phyloP scores from a whole-genome alignment of 2,113 vertebrate species.

The Lynx canadensis region DNA sequence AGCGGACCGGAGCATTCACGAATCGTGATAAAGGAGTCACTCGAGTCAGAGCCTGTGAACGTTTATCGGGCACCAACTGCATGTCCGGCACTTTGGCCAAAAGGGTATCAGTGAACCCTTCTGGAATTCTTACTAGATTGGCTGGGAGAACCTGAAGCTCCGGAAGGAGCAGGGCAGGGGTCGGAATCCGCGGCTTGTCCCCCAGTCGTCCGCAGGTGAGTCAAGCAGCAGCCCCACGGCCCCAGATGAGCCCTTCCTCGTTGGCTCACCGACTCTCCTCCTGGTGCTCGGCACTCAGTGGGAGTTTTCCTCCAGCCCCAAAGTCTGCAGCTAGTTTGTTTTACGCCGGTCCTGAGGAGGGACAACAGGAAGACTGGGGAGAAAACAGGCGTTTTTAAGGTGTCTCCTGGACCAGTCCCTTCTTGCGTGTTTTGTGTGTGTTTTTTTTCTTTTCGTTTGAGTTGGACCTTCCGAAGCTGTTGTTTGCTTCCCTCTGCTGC shows the following conservation, averaged over 20 bases:
- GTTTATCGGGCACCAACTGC: neutral
- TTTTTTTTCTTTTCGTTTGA: neutral
- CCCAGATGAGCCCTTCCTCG: neutral
- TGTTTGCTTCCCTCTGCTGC: slow-evolving; percentile 69
- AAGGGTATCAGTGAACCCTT: neutral
- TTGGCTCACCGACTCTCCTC: neutral
- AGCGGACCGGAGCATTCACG: neutral
- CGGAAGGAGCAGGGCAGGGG: neutral
- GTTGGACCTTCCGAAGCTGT: neutral
- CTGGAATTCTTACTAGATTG: neutral
- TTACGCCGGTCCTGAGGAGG: neutral
- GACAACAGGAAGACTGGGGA: neutral
- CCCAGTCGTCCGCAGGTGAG: neutral
- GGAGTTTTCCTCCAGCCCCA: neutral
- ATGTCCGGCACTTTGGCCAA: too few relatives aligned
- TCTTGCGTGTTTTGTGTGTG: too few relatives aligned
- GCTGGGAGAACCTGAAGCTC: neutral
- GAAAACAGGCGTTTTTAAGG: neutral
- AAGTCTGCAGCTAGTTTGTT: neutral
- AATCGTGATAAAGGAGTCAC: neutral
- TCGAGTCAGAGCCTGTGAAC: neutral
- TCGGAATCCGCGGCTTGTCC: neutral
- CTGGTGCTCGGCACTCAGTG: neutral
- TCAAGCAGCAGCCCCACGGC: neutral
- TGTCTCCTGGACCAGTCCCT: neutral